phyloP scores from a whole-genome alignment of 2,888 invertebrate species.

The Anaspis maculata region DNA sequence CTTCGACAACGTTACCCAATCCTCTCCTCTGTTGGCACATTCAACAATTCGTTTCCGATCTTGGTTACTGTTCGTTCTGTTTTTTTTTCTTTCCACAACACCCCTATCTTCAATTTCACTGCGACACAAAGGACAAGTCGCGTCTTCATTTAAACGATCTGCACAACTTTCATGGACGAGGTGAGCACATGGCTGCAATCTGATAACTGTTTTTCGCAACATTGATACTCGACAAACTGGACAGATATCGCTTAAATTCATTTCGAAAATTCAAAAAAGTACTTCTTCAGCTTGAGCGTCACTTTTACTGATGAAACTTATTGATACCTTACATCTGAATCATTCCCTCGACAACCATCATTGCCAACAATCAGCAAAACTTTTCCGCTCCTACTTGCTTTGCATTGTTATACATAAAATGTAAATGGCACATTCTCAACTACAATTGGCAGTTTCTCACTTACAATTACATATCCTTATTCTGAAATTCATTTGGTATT shows the following conservation, averaged over 20 bases:
- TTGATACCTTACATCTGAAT: no score
- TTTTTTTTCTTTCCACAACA: background rate
- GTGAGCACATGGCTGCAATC: slow-evolving; percentile 1
- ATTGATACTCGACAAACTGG: background rate
- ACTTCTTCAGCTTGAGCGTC: no score
- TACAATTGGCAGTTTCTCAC: no score
- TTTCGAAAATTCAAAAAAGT: background rate
- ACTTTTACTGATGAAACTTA: no score
- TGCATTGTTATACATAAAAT: no score
- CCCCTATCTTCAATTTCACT: background rate
- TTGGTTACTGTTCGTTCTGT: background rate
- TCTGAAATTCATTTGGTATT: no score
- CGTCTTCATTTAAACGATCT: background rate
- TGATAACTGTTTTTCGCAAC: background rate
- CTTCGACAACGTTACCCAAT: background rate
- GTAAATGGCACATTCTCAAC: no score
- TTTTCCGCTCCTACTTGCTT: no score
- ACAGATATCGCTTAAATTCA: slow-evolving; percentile 2
- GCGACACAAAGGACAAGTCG: background rate
- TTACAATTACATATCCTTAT: no score
- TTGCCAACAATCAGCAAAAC: background rate
- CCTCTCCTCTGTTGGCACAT: background rate
- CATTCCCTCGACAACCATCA: background rate
- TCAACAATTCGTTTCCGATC: background rate
- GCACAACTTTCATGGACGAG: background rate